Evolutionary conservation across 2,888 invertebrate species (phyloP).

Genomic region (Parnassius smintheus): DNA sequence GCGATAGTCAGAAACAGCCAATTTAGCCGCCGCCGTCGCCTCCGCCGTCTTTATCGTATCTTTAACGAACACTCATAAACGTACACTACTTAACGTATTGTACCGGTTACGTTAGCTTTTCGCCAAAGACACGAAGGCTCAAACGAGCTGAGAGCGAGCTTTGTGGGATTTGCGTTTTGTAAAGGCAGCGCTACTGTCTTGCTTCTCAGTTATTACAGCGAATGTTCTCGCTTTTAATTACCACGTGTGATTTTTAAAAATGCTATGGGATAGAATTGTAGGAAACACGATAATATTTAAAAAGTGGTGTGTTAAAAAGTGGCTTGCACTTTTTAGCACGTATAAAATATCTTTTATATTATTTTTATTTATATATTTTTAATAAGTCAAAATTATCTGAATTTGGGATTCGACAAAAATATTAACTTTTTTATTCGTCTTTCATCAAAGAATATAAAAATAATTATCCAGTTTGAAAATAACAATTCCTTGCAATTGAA

Average conservation of each 20-base stretch:
- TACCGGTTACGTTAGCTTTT: slow-evolving; percentile 39
- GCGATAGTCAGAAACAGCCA: slow-evolving; percentile 52
- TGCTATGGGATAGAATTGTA: no score
- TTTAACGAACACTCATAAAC: slow-evolving; percentile 80
- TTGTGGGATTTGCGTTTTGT: slow-evolving; percentile 63
- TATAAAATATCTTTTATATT: no score
- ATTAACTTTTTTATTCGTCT: no score
- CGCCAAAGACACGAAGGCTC: slow-evolving; percentile 32
- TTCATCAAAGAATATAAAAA: no score
- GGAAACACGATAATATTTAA: no score
- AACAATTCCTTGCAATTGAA: no score
- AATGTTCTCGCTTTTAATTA: slow-evolving; percentile 22
- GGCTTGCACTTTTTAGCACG: no score
- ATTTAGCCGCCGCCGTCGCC: slow-evolving; percentile 62
- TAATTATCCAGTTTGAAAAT: no score
- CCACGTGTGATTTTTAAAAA: background rate
- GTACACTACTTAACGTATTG: slow-evolving; percentile 69
- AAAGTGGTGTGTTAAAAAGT: no score
- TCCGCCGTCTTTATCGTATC: slow-evolving; percentile 77
- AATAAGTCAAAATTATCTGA: no score
- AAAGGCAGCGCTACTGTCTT: slow-evolving; percentile 23
- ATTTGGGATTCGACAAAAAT: no score
- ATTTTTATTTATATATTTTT: no score
- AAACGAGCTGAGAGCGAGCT: slow-evolving; percentile 55
- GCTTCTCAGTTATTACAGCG: slow-evolving; percentile 25